phyloP scores from a whole-genome alignment of 2,113 vertebrate genomes.

The Psilopsiagon aymara region DNA sequence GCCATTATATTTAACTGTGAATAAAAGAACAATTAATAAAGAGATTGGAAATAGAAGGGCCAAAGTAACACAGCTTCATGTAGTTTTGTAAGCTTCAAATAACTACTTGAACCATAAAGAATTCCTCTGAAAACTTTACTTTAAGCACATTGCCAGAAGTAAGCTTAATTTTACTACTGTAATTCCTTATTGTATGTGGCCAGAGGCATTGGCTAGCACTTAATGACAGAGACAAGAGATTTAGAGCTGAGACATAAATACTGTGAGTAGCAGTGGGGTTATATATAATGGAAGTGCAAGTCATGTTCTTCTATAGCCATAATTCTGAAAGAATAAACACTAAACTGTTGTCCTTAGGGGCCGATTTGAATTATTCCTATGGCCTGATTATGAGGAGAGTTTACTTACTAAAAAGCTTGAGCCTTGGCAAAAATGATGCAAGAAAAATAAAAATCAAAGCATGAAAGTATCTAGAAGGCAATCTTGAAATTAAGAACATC shows the following conservation, averaged over 20 bases:
- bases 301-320: not conserved
- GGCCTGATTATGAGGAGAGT: not conserved
- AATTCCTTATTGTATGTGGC: not conserved
- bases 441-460: not conserved
- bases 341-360: not conserved
- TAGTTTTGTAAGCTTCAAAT: not conserved
- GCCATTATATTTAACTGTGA: not conserved
- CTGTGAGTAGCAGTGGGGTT: not conserved
- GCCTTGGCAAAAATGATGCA: not conserved
- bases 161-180: not conserved
- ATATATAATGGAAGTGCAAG: not conserved
- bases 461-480: not conserved
- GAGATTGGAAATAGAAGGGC: not conserved
- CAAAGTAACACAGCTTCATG: not conserved
- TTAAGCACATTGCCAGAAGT: not conserved
- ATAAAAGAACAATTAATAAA: not conserved
- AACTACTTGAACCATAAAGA: not conserved
- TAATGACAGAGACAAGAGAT: not conserved
- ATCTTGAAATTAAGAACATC: not conserved
- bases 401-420: not conserved
- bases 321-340: constrained; percentile 15
- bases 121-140: not conserved
- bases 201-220: not conserved
- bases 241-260: not conserved
- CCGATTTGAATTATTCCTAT: not conserved